Evolutionary conservation across 2,888 invertebrate genomes (phyloP), one percentile per base, ranked within the genome.

Genomic region (Rotaria macrura): DNA sequence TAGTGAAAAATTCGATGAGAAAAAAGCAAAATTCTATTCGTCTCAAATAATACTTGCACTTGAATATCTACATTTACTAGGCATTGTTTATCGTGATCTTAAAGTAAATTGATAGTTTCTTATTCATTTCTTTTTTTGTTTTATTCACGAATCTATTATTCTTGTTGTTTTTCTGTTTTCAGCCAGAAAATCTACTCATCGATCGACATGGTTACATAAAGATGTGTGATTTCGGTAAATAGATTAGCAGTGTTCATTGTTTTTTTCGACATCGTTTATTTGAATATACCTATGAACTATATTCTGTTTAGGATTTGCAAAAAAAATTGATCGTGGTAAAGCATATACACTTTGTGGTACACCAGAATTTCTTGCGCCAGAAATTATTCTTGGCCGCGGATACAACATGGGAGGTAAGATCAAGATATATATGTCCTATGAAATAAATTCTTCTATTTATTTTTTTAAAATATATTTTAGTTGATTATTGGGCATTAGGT

Each of bases 351-450:
- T 79, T 20, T 79, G 79, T 43, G 79, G 79, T 52, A 86, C 86
- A 49, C 86, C 86, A 7, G 86, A 86, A 84, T 86, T 85, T 85
- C 38, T 86, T n/a, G 86, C 86, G 14, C 86, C 86, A 38, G 86
- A 86, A 72, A 85, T 86, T 34, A 86, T 86, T 55, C 74, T 86
- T 29, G 84, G 85, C 5, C 85, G 85, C 40, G 86, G 86, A 17
- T 86, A 86, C 38, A 85, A 85, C 49, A 86, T 85, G 65, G 85
- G 79, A 25, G 65, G 65, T 65, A 65, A 7, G 65, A 29, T 14
- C n/a, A 65, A 29, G 20, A 65, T 12, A 17, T 49, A 3, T 17
- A 49, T 5, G 17, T 49, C 17, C 17, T 49, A 17, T 12, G 17
- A 47, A 12, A 47, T 1, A 9, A 12, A 47, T 12, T 47, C 5